Conservation (phyloP, 2,797 vertebrate genomes). For the Myioborus melanocephalus region DNA sequence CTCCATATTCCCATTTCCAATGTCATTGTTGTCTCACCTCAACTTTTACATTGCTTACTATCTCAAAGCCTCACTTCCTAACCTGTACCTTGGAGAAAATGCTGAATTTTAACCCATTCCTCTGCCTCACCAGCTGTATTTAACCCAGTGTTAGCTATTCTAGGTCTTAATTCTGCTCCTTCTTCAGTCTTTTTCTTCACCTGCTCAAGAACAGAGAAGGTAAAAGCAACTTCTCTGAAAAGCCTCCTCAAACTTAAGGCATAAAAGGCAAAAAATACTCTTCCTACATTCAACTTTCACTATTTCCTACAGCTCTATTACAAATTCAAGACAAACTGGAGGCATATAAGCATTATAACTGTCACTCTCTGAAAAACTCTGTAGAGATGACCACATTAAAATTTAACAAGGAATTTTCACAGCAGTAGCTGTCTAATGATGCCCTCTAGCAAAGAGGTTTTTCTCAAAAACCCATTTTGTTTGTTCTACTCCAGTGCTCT, state of each 20-base stretch:
- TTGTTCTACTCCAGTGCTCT: conserved; percentile 40
- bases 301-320: background rate
- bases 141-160: background rate
- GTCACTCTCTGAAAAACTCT: background rate
- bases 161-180: background rate
- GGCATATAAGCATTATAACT: background rate
- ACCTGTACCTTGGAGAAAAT: background rate
- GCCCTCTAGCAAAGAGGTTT: conserved; percentile 41
- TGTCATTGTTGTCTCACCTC: background rate
- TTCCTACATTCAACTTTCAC: background rate
- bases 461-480: conserved; percentile 45
- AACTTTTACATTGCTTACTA: background rate
- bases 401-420: conserved; percentile 28
- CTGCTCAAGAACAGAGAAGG: background rate
- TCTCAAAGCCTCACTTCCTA: background rate
- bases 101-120: background rate
- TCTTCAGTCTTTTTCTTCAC: background rate
- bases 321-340: background rate
- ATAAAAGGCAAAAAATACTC: background rate
- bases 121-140: background rate
- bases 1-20: background rate
- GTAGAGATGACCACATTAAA: conserved; percentile 16
- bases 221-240: background rate
- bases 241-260: background rate
- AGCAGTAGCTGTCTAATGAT: conserved; percentile 40